Base-by-base conservation (phyloP, 2,113 vertebrate species). In the Patagioenas fasciata region DNA sequence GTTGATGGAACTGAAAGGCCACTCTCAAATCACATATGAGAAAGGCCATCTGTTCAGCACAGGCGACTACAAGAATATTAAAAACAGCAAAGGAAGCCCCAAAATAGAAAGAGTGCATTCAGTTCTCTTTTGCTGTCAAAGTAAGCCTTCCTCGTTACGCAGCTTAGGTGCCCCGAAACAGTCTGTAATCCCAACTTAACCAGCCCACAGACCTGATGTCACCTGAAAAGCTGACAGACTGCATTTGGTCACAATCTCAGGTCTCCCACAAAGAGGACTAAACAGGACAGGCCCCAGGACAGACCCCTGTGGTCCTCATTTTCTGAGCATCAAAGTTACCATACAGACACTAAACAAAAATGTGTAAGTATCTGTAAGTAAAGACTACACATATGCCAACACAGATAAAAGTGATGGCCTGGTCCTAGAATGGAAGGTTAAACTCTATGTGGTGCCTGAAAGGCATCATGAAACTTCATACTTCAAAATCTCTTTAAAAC, bases 191-290 rank as follows among this genome's bases (percentile, higher is more conserved):
- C 25, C 1, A 4, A 2, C 3, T 69, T 24, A 85, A 40, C 2
- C 13, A 13, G 2, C 4, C 17, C 2, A 2, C 10, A 78, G 24
- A 56, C 5, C 3, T 47, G 5, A 1, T n/a, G 21, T 60, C 24
- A 51, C 17, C 13, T 48, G 32, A 28, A 50, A 74, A 85, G n/a
- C 13, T 34, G 8, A 21, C 29, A 25, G 28, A 88, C 65, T 65
- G 15, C 1, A 5, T 67, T 47, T 0, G 0, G 14, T n/a, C 25
- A 38, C 11, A 2, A 50, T 88, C 34, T 13, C 25, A 48, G 15
- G 23, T 42, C 32, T 78, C 48, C 9, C 14, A 13, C 20, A 48
- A 28, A 15, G 9, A 84, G 23, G 20, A 50, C 48, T 17, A 57
- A 69, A 21, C 11, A 29, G 6, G 24, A 64, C 15, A 47, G 7